Percentiles rank a stretch among this genome's conserved stretches.
Conservation (phyloP, 2,797 vertebrate genomes). For the Mastacembelus armatus region DNA sequence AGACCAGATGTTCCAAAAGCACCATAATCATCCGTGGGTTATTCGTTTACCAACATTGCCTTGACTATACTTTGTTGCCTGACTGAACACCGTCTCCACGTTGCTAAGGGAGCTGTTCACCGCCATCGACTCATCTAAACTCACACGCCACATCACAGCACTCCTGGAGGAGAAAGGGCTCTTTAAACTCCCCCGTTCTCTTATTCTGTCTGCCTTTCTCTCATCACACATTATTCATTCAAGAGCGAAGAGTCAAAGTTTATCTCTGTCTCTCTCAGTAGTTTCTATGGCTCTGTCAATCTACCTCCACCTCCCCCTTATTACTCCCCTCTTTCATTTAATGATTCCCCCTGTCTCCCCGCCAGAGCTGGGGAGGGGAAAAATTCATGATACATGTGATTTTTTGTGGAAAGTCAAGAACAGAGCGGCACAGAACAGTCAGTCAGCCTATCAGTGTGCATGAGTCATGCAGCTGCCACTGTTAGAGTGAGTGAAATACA, state of each 20-base stretch:
- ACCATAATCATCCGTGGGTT: not conserved
- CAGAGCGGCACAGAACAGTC: slow-evolving; percentile 60
- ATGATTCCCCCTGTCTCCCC: slow-evolving; percentile 27
- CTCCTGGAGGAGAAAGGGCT: slow-evolving; percentile 24
- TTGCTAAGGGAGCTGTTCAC: slow-evolving; percentile 42
- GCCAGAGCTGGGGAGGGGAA: slow-evolving; percentile 19
- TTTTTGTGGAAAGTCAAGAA: slow-evolving; percentile 60
- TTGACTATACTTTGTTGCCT: slow-evolving; percentile 9
- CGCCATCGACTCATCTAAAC: slow-evolving; percentile 21
- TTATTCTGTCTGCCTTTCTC: slow-evolving; percentile 41
- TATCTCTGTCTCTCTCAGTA: slow-evolving; percentile 36
- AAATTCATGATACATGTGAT: slow-evolving; percentile 53
- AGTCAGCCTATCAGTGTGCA: slow-evolving; percentile 59
- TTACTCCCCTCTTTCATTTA: slow-evolving; percentile 57
- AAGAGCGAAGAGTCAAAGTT: slow-evolving; percentile 64
- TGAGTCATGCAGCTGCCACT: slow-evolving; percentile 67
- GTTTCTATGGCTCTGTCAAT: slow-evolving; percentile 39
- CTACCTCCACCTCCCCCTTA: slow-evolving; percentile 18
- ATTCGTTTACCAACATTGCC: slow-evolving; percentile 19
- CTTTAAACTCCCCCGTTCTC: slow-evolving; percentile 3
- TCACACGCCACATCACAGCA: slow-evolving; percentile 28
- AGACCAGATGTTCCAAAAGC: slow-evolving; percentile 5
- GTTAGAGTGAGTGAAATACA: slow-evolving; percentile 18
- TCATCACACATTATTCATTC: slow-evolving; percentile 53
- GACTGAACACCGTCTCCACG: slow-evolving; percentile 11